Evolutionary conservation across 1,140 invertebrate genomes (phyloP).

Genomic region (Drosophila nannoptera): DNA sequence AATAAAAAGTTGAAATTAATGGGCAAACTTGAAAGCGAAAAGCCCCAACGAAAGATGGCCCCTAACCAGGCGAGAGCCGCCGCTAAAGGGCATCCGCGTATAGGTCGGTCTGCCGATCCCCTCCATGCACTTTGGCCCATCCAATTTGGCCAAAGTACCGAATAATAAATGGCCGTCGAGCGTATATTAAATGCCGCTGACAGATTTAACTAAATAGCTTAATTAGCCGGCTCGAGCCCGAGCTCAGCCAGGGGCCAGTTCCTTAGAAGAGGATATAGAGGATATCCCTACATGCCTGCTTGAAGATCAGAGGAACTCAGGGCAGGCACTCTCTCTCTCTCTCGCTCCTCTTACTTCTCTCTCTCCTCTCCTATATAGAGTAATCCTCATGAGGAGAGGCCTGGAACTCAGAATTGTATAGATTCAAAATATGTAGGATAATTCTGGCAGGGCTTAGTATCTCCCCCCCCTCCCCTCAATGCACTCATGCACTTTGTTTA

Average conservation of each 20-base stretch:
- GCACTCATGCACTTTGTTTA: conserved; percentile 60
- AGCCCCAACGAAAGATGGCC: conserved; percentile 18
- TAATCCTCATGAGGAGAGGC: no score
- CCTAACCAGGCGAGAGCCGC: conserved; percentile 6
- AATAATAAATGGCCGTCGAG: conserved; percentile 63
- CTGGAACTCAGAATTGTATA: background rate
- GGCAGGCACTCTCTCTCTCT: no score
- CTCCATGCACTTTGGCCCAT: conserved; percentile 44
- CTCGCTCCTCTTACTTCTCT: no score
- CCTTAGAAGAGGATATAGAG: no score
- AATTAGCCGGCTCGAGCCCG: conserved; percentile 46
- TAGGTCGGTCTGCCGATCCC: background rate
- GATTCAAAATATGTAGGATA: conserved; percentile 2
- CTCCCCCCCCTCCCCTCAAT: no score
- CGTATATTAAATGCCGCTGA: conserved; percentile 54
- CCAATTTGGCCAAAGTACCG: conserved; percentile 52
- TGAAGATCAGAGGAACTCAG: no score
- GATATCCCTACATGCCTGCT: no score
- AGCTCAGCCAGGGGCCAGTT: no score
- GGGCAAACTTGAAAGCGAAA: conserved; percentile 72
- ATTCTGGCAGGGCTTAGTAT: no score
- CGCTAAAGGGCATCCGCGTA: conserved; percentile 3
- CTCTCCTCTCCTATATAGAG: no score
- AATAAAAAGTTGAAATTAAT: conserved; percentile 75
- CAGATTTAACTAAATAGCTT: conserved; percentile 16